Conservation (phyloP, 2,113 vertebrate species). For the Aspiorhynchus laticeps region DNA sequence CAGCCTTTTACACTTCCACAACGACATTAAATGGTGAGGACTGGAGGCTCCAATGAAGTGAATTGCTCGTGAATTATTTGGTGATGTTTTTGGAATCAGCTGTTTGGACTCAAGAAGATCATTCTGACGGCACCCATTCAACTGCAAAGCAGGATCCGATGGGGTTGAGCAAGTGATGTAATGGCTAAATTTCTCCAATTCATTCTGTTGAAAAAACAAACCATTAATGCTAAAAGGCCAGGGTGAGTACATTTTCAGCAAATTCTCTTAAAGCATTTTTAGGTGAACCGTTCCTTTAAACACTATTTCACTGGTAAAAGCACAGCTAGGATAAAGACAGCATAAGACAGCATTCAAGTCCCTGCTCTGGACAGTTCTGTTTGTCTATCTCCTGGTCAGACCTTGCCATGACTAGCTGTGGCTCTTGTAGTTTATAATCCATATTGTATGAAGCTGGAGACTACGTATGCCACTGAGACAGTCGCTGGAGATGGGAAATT, state of each 20-base stretch:
- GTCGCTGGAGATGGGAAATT: no score
- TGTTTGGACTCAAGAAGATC: background rate
- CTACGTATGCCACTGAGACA: conserved; percentile 44
- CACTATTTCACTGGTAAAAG: conserved; percentile 2
- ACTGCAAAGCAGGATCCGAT: background rate
- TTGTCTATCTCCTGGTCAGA: conserved; percentile 2
- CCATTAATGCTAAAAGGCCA: background rate
- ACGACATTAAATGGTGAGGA: no score
- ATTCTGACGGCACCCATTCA: background rate
- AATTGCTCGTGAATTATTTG: background rate
- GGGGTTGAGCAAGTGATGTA: background rate
- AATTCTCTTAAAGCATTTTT: background rate
- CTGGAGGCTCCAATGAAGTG: background rate
- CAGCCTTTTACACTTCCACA: no score
- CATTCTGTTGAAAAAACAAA: background rate
- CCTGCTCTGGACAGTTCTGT: conserved; percentile 7
- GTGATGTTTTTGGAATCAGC: background rate
- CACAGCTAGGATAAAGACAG: background rate
- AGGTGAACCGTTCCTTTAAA: background rate
- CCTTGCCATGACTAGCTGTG: conserved; percentile 36
- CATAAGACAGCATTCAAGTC: background rate
- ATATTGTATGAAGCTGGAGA: conserved; percentile 57
- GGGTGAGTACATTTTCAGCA: background rate
- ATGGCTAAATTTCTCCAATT: background rate
- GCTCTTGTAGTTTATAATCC: conserved; percentile 55